Evolutionary conservation across 2,888 invertebrate species (phyloP).

Genomic region (Drosophila sordidapex): DNA sequence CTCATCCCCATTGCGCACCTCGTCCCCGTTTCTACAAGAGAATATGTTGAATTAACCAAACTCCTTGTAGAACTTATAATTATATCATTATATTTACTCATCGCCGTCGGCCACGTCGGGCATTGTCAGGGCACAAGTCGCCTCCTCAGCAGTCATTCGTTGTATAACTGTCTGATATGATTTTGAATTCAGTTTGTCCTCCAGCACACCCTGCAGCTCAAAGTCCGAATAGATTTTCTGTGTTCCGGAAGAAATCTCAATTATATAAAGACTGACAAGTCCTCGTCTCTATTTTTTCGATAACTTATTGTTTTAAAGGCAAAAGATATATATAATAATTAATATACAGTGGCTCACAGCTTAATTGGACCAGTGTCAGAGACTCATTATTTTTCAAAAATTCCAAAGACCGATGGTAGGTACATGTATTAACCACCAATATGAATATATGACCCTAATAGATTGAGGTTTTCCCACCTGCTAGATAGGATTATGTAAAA

Average conservation of each 20-base stretch:
- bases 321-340: not conserved
- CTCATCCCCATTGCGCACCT: slow-evolving; percentile 74
- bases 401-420: too few species aligned
- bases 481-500: too few species aligned
- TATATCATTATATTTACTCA: slow-evolving; percentile 82
- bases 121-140: slow-evolving; percentile 94
- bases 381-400: too few species aligned
- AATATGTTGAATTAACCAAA: not conserved
- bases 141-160: slow-evolving; percentile 98
- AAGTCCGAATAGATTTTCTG: slow-evolving; percentile 99
- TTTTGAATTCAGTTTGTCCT: slow-evolving; percentile 98
- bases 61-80: too few species aligned
- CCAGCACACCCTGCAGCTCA: slow-evolving; percentile 99
- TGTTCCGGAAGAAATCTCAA: not conserved
- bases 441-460: too few species aligned
- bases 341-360: too few species aligned
- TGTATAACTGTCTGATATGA: slow-evolving; percentile 96
- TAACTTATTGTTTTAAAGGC: not conserved
- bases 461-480: too few species aligned
- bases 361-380: too few species aligned
- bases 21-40: slow-evolving; percentile 61
- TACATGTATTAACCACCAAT: too few species aligned
- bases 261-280: too few species aligned
- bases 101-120: slow-evolving; percentile 91
- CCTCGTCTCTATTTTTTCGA: too few species aligned